Conservation (phyloP, 2,797 vertebrate genomes). For the Ptychadena robeensis region DNA sequence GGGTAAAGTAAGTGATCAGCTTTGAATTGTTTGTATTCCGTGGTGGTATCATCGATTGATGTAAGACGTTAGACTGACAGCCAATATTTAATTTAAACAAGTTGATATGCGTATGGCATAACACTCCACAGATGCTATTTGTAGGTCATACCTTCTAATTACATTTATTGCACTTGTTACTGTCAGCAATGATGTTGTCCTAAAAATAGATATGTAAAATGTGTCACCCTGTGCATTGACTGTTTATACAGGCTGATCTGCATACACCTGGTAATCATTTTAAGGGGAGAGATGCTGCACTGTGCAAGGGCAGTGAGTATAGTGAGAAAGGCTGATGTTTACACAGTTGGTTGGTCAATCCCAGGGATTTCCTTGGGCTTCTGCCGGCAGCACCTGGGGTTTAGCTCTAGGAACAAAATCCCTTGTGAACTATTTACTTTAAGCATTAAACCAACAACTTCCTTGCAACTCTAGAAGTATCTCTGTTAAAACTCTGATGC, state of each 20-base stretch:
- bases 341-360: slow-evolving; percentile 58
- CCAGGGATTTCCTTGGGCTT: slow-evolving; percentile 49
- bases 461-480: slow-evolving; percentile 6
- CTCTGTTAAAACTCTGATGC: not conserved
- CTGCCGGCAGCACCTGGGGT: slow-evolving; percentile 47
- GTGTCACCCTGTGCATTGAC: not conserved
- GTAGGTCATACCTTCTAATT: not conserved
- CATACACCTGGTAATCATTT: slow-evolving; percentile 38
- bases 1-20: no score
- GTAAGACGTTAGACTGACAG: no score
- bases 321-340: slow-evolving; percentile 35
- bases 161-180: not conserved
- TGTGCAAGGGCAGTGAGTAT: not conserved
- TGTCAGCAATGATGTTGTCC: not conserved
- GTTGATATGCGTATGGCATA: no score
- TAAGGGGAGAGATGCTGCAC: not conserved
- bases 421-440: slow-evolving; percentile 30
- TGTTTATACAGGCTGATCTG: slow-evolving; percentile 8
- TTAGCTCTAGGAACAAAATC: slow-evolving; percentile 34
- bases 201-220: slow-evolving; percentile 1
- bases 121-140: not conserved
- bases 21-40: no score
- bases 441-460: slow-evolving; percentile 49
- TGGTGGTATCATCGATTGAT: no score
- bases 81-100: no score